Conservation (phyloP, 2,797 vertebrate genomes). For the Phrynocephalus forsythii region DNA sequence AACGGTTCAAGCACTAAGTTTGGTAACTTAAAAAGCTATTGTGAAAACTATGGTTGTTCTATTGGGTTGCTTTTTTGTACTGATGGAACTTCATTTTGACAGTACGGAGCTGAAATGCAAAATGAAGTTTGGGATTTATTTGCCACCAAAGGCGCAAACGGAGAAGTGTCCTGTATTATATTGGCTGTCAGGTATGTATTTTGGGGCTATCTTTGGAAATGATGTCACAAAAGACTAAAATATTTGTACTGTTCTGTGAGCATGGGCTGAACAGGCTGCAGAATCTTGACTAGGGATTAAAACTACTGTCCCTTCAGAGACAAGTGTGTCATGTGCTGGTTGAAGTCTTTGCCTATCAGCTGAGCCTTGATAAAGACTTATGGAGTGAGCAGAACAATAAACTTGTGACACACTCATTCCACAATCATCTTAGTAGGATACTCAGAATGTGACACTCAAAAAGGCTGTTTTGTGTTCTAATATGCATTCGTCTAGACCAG, state of each 20-base stretch:
- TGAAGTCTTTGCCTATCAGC: not conserved
- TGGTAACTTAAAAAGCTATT: not conserved
- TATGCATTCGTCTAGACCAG: too few species aligned
- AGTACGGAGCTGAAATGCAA: constrained; percentile 93
- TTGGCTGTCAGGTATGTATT: constrained; percentile 91
- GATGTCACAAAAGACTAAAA: not conserved
- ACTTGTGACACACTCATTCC: too few species aligned
- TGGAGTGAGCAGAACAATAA: too few species aligned
- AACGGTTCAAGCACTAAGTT: not conserved
- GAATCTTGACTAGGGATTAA: not conserved
- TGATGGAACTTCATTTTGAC: constrained; percentile 53
- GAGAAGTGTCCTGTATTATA: constrained; percentile 91
- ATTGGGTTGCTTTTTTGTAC: constrained; percentile 30
- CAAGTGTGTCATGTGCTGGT: not conserved
- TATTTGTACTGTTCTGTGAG: not conserved
- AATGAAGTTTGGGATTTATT: constrained; percentile 95
- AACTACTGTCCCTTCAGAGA: not conserved
- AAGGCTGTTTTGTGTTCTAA: too few species aligned
- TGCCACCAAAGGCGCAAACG: constrained; percentile 91
- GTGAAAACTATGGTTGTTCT: not conserved
- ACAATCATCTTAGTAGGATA: too few species aligned
- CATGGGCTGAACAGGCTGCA: not conserved
- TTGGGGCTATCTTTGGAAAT: constrained; percentile 31
- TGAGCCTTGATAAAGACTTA: not conserved
- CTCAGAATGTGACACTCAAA: too few species aligned